Percentiles rank a stretch among this genome's conserved stretches.
These are phyloP conservation scores for Nemotelus pantherinus DNA, from an alignment of 2,888 invertebrate genomes.

Conservation along the genomic window DNA sequence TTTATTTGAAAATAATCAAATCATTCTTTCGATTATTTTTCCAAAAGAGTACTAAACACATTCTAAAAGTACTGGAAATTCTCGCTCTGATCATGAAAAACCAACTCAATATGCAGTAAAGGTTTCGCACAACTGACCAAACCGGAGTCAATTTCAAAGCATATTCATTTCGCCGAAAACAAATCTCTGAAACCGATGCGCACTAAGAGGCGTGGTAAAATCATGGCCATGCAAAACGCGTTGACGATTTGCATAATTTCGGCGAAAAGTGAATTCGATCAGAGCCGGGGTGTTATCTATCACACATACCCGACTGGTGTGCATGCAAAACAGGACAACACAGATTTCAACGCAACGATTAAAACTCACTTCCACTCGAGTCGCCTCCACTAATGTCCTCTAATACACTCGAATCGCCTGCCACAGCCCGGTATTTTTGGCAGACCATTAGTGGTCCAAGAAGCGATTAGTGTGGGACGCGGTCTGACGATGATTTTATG, in stretches of 20 bases:
- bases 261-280: not conserved
- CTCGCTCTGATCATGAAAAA: too few relatives aligned
- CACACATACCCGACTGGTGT: not conserved
- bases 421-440: not conserved
- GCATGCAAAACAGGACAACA: too few relatives aligned
- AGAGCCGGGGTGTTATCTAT: not conserved
- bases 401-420: not conserved
- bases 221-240: not conserved
- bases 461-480: conserved; percentile 34
- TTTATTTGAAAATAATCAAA: too few relatives aligned
- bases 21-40: too few relatives aligned
- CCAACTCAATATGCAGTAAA: too few relatives aligned
- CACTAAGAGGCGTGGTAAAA: conserved; percentile 21
- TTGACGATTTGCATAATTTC: conserved; percentile 27
- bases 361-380: conserved; percentile 6
- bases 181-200: not conserved
- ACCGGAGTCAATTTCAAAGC: too few relatives aligned
- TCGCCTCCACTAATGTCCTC: not conserved
- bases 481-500: conserved; percentile 40
- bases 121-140: too few relatives aligned
- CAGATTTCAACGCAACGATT: conserved; percentile 7
- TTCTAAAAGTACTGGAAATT: too few relatives aligned
- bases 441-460: conserved; percentile 28
- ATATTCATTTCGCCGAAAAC: too few relatives aligned
- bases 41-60: too few relatives aligned